Conservation (phyloP, 2,888 invertebrate species). For the Acheta domesticus region DNA sequence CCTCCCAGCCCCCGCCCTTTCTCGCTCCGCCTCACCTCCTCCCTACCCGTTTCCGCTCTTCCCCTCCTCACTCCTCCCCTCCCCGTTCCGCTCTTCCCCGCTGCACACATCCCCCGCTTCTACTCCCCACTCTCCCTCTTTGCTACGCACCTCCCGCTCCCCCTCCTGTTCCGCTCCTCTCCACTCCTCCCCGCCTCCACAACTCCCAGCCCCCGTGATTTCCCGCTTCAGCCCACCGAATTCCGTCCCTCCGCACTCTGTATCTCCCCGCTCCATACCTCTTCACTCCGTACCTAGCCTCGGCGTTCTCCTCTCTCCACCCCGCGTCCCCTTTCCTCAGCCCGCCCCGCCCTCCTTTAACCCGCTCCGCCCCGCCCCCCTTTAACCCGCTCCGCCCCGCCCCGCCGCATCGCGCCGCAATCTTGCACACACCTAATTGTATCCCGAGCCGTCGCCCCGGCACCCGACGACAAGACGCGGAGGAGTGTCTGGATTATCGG, state of each 20-base stretch:
- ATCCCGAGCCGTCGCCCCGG: background rate
- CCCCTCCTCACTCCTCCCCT: too few species aligned
- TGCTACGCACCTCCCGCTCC: too few species aligned
- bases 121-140: too few species aligned
- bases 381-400: background rate
- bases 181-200: background rate
- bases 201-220: too few species aligned
- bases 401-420: background rate
- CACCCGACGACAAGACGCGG: background rate
- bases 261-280: background rate
- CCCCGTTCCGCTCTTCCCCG: too few species aligned
- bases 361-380: background rate
- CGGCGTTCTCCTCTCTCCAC: background rate
- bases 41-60: too few species aligned
- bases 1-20: too few species aligned
- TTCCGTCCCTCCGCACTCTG: too few species aligned
- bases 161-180: background rate
- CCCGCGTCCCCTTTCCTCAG: background rate
- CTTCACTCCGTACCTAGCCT: background rate
- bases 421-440: background rate
- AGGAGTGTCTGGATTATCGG: slow-evolving; percentile 1
- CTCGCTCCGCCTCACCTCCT: too few species aligned
- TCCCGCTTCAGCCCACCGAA: too few species aligned
- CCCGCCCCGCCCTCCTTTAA: too few species aligned
- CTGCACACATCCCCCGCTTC: too few species aligned